These are phyloP conservation scores for Barypeithes pellucidus DNA, from an alignment of 2,888 invertebrate genomes.

Conservation along the genomic window DNA sequence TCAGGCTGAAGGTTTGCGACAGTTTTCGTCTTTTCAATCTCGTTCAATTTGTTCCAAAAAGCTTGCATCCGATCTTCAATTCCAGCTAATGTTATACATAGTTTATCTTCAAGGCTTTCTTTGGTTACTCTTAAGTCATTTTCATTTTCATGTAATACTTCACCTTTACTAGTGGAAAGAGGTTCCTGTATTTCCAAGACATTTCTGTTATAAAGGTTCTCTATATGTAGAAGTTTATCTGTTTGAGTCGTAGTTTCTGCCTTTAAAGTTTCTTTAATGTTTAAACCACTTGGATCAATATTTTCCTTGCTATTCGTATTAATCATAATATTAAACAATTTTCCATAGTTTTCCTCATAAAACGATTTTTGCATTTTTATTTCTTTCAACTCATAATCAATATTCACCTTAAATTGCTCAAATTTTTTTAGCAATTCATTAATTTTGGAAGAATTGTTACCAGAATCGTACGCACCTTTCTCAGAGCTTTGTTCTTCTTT, in stretches of 20 bases:
- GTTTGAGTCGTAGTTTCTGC: slow-evolving; percentile 64
- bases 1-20: slow-evolving; percentile 13
- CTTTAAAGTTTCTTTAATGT: slow-evolving; percentile 57
- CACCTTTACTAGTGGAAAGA: slow-evolving; percentile 9
- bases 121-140: slow-evolving; percentile 1
- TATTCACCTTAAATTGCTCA: slow-evolving; percentile 65
- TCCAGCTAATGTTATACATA: slow-evolving; percentile 62
- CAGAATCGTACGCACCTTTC: slow-evolving; percentile 28
- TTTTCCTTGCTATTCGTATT: slow-evolving; percentile 56
- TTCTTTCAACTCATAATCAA: slow-evolving; percentile 69
- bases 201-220: slow-evolving; percentile 55
- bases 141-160: slow-evolving; percentile 12
- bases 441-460: slow-evolving; percentile 50
- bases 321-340: slow-evolving; percentile 70
- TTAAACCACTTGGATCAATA: slow-evolving; percentile 8
- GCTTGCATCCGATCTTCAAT: slow-evolving; percentile 68
- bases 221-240: slow-evolving; percentile 56
- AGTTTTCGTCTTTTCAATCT: slow-evolving; percentile 60
- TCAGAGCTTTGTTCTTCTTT: slow-evolving; percentile 57
- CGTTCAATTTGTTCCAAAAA: slow-evolving; percentile 65
- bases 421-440: slow-evolving; percentile 66
- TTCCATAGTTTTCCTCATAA: slow-evolving; percentile 73
- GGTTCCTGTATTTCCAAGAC: slow-evolving; percentile 48
- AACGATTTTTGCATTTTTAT: slow-evolving; percentile 73
- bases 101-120: slow-evolving; percentile 57